These are phyloP conservation scores for Sinodicranocentrus sp. DNA, from an alignment of 2,888 invertebrate species.

Conservation along the genomic window DNA sequence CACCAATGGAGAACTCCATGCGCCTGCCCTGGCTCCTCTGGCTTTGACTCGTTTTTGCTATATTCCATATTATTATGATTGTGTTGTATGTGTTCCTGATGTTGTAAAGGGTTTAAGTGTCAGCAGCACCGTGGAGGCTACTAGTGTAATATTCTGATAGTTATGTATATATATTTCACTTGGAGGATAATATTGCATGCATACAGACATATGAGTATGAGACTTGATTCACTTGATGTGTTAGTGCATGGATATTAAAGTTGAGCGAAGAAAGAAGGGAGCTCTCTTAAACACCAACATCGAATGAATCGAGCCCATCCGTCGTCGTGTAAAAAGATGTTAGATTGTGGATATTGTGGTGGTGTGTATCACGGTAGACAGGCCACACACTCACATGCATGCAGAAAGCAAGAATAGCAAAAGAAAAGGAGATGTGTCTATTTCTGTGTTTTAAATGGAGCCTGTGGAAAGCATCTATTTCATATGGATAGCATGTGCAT, in stretches of 20 bases:
- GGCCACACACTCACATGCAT: constrained; percentile 11
- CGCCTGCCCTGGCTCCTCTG: constrained; percentile 52
- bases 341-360: constrained; percentile 36
- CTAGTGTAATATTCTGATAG: neutral
- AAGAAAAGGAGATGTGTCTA: neutral
- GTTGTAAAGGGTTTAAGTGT: neutral
- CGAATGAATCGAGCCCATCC: constrained; percentile 38
- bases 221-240: neutral
- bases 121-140: neutral
- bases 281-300: constrained; percentile 14
- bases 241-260: neutral
- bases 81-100: constrained; percentile 7
- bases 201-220: neutral
- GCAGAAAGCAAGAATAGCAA: constrained; percentile 11
- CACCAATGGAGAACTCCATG: constrained; percentile 64
- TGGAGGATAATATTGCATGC: neutral
- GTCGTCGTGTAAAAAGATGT: constrained; percentile 46
- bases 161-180: neutral
- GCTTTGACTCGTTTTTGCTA: constrained; percentile 40
- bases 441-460: neutral
- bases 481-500: neutral
- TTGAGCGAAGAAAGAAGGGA: constrained; percentile 11
- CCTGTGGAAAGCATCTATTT: too few species aligned
- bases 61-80: neutral
- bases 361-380: constrained; percentile 25